A percentile compares a stretch with the other conserved stretches of the same genome.
phyloP scores from a whole-genome alignment of 1,140 invertebrate species.

The Ctenoplectra terminalis region DNA sequence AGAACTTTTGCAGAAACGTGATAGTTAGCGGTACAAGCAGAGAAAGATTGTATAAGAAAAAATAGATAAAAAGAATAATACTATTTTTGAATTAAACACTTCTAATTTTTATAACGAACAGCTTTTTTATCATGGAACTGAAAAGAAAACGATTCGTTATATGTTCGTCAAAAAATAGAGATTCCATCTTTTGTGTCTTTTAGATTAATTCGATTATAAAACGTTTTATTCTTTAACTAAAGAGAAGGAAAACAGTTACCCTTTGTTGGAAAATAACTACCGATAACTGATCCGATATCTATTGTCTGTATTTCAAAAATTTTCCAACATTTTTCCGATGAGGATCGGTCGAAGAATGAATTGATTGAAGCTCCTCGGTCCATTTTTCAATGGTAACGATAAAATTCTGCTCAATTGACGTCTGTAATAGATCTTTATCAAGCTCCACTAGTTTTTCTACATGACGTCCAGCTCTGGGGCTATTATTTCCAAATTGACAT shows the following conservation, averaged over 20 bases:
- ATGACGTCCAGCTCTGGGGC: too few species aligned
- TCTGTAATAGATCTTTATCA: conserved; percentile 14
- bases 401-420: conserved; percentile 9
- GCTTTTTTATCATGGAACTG: background rate
- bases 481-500: background rate
- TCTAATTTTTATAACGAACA: too few species aligned
- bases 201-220: background rate
- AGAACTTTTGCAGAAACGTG: too few species aligned
- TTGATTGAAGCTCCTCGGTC: background rate
- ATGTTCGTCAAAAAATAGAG: background rate
- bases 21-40: too few species aligned
- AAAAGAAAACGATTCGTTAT: background rate
- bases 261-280: conserved; percentile 7
- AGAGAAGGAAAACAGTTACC: background rate
- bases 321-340: background rate
- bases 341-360: background rate
- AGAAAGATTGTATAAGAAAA: too few species aligned
- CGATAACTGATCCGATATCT: conserved; percentile 3
- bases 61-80: too few species aligned
- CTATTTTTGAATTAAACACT: too few species aligned
- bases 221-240: background rate
- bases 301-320: conserved; percentile 18
- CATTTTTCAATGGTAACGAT: conserved; percentile 33
- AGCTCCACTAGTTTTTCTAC: background rate
- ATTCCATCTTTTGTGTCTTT: background rate